Percentiles rank a stretch among this genome's conserved stretches.
These are phyloP conservation scores for Hemicrepidius hirtus DNA, from an alignment of 2,888 invertebrate species.

Conservation along the genomic window DNA sequence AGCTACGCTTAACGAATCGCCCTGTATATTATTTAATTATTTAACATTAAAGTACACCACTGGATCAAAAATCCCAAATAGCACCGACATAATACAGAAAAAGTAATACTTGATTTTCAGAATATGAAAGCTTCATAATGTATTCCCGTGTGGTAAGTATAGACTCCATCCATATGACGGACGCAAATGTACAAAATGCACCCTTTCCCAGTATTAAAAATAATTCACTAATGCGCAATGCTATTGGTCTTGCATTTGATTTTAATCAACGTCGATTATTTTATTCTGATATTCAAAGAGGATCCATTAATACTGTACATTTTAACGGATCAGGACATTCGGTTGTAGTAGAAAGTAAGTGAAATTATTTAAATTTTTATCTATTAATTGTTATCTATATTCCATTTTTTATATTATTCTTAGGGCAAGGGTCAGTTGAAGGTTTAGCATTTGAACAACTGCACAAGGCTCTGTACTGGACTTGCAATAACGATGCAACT, in stretches of 20 bases:
- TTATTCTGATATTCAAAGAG: conserved; percentile 92
- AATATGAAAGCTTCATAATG: conserved; percentile 87
- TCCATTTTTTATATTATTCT: too few relatives aligned
- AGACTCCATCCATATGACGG: conserved; percentile 86
- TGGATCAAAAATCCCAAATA: too few relatives aligned
- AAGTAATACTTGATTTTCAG: conserved; percentile 72
- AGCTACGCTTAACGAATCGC: too few relatives aligned
- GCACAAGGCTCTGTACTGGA: conserved; percentile 87
- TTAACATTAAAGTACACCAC: too few relatives aligned
- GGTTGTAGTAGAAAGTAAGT: conserved; percentile 81
- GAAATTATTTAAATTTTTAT: too few relatives aligned
- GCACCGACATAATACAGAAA: too few relatives aligned
- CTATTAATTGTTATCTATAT: too few relatives aligned
- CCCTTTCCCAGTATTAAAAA: conserved; percentile 85
- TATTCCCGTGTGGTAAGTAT: conserved; percentile 88
- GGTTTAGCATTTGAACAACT: conserved; percentile 86
- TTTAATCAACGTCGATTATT: conserved; percentile 81
- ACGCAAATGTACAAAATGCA: conserved; percentile 83
- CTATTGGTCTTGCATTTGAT: conserved; percentile 89
- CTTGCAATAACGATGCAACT: conserved; percentile 86
- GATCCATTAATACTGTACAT: conserved; percentile 86
- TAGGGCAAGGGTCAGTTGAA: conserved; percentile 91
- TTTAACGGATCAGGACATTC: conserved; percentile 87
- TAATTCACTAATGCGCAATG: conserved; percentile 85
- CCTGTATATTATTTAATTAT: too few relatives aligned